These are phyloP conservation scores for Rostratula benghalensis DNA, from an alignment of 2,113 vertebrate genomes.

Conservation along the genomic window DNA sequence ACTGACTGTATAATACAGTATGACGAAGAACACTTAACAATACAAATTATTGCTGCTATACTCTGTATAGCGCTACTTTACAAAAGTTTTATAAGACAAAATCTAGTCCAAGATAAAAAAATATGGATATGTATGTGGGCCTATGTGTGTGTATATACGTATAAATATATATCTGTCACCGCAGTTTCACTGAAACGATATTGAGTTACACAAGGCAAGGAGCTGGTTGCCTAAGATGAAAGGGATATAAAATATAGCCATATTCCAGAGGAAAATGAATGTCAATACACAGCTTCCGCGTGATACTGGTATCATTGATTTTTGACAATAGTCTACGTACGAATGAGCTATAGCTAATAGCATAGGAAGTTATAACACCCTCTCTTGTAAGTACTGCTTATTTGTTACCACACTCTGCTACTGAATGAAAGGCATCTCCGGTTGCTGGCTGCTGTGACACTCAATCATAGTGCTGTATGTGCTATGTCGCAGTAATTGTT, in stretches of 20 bases:
- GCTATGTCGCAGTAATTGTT: background rate
- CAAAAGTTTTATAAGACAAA: background rate
- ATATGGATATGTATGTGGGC: background rate
- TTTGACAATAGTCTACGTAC: background rate
- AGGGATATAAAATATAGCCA: background rate
- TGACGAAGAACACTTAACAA: background rate
- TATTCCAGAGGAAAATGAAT: conserved; percentile 9
- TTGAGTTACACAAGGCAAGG: background rate
- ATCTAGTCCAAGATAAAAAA: background rate
- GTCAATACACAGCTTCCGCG: background rate
- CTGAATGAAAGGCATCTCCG: background rate
- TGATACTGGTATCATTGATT: conserved; percentile 35
- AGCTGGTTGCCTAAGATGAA: background rate
- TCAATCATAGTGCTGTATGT: background rate
- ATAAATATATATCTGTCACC: background rate
- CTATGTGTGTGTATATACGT: background rate
- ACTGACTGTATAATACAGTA: background rate
- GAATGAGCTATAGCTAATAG: conserved; percentile 25
- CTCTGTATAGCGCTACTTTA: background rate
- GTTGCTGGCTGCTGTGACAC: background rate
- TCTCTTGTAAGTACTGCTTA: background rate
- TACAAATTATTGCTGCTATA: background rate
- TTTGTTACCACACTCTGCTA: background rate
- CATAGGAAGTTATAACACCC: background rate
- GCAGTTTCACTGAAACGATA: background rate